Conservation (phyloP, 2,888 invertebrate species). For the Caenorhabditis drosophilae region DNA sequence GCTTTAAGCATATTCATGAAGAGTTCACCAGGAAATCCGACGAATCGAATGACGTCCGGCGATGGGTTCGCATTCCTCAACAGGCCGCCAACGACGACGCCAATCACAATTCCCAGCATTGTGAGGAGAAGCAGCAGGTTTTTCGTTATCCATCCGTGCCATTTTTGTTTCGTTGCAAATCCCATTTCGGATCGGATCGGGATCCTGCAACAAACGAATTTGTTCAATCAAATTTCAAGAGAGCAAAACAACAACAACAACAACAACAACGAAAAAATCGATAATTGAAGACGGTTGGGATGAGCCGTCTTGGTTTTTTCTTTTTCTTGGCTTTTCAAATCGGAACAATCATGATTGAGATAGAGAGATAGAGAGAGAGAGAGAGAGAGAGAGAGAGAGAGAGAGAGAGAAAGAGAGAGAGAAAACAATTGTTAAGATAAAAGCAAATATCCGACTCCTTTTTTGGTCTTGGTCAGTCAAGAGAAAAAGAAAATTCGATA, state of each 20-base stretch:
- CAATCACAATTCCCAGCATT: constrained; percentile 40
- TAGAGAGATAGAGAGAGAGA: no score
- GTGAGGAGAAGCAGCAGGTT: constrained; percentile 46
- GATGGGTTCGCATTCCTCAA: constrained; percentile 37
- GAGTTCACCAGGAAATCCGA: constrained; percentile 77
- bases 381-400: no score
- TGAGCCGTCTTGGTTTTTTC: no score
- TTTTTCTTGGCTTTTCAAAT: no score
- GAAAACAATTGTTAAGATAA: no score
- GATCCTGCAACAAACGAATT: neutral
- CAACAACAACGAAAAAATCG: neutral
- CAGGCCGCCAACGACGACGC: constrained; percentile 39
- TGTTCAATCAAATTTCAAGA: neutral
- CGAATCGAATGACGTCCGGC: constrained; percentile 67
- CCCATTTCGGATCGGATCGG: constrained; percentile 6
- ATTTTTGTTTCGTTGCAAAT: constrained; percentile 14
- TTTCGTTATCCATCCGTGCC: constrained; percentile 32
- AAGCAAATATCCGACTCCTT: no score
- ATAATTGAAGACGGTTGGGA: neutral
- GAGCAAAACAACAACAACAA: neutral
- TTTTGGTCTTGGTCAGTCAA: no score
- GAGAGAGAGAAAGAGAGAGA: no score
- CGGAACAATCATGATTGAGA: no score
- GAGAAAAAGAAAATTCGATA: no score
- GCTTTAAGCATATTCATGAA: constrained; percentile 78